These are phyloP conservation scores for Stercorarius parasiticus DNA, from an alignment of 2,113 vertebrate species.

Conservation along the genomic window DNA sequence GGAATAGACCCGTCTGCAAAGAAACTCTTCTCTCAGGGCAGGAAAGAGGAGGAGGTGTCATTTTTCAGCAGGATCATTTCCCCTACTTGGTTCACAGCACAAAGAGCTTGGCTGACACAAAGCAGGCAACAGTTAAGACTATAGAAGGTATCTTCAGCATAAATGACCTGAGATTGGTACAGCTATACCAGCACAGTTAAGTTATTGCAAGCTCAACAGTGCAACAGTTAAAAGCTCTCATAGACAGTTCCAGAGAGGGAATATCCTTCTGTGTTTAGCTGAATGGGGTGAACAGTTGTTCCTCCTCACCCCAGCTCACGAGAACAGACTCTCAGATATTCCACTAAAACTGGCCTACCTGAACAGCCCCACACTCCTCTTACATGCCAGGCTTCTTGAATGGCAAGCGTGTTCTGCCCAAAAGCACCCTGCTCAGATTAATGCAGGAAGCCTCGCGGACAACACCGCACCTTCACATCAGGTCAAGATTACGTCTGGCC, in stretches of 20 bases:
- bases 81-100: background rate
- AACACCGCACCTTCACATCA: background rate
- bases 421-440: background rate
- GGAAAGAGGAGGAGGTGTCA: background rate
- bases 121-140: background rate
- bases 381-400: background rate
- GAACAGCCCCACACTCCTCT: background rate
- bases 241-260: background rate
- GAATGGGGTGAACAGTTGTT: background rate
- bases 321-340: background rate
- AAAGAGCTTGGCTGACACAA: background rate
- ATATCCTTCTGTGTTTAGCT: background rate
- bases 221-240: background rate
- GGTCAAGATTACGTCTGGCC: background rate
- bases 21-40: background rate
- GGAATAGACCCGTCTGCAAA: background rate
- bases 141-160: background rate
- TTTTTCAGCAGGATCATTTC: slow-evolving; percentile 2
- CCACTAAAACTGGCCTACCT: background rate
- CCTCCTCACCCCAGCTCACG: background rate
- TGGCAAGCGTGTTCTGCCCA: background rate
- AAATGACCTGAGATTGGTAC: background rate
- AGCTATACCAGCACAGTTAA: background rate
- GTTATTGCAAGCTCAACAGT: background rate
- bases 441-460: background rate